These are phyloP conservation scores for Drosophila maculinotata DNA, from an alignment of 2,888 invertebrate genomes.

Conservation along the genomic window DNA sequence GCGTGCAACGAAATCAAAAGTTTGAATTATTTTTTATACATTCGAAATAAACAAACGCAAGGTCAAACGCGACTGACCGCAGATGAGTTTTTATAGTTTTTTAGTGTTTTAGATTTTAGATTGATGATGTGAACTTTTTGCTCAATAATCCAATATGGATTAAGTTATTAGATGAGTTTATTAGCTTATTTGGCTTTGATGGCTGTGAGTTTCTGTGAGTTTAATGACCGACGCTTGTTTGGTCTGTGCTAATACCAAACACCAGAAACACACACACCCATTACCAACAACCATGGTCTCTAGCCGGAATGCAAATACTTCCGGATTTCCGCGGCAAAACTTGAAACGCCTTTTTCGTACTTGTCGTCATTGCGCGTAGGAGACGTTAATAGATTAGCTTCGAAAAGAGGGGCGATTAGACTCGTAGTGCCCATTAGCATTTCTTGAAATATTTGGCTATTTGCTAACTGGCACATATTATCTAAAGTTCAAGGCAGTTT, in stretches of 20 bases:
- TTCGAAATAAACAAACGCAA: constrained; percentile 63
- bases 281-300: constrained; percentile 3
- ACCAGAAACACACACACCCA: constrained; percentile 18
- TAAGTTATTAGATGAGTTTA: constrained; percentile 13
- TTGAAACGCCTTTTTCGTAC: constrained; percentile 53
- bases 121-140: constrained; percentile 63
- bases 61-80: constrained; percentile 68
- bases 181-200: constrained; percentile 10
- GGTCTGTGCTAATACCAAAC: constrained; percentile 13
- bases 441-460: constrained; percentile 44
- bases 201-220: constrained; percentile 39
- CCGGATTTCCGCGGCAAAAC: constrained; percentile 73
- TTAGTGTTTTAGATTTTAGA: constrained; percentile 39
- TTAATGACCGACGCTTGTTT: constrained; percentile 65
- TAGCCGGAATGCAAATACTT: constrained; percentile 43
- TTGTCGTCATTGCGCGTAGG: constrained; percentile 28
- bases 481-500: constrained; percentile 54
- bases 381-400: constrained; percentile 51
- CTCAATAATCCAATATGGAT: constrained; percentile 55
- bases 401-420: constrained; percentile 45
- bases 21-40: constrained; percentile 54
- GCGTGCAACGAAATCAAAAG: constrained; percentile 63
- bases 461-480: constrained; percentile 13
- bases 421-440: constrained; percentile 52
- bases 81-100: constrained; percentile 35